These are phyloP conservation scores for Whitmania pigra DNA, from an alignment of 1,140 invertebrate genomes.

Conservation along the genomic window DNA sequence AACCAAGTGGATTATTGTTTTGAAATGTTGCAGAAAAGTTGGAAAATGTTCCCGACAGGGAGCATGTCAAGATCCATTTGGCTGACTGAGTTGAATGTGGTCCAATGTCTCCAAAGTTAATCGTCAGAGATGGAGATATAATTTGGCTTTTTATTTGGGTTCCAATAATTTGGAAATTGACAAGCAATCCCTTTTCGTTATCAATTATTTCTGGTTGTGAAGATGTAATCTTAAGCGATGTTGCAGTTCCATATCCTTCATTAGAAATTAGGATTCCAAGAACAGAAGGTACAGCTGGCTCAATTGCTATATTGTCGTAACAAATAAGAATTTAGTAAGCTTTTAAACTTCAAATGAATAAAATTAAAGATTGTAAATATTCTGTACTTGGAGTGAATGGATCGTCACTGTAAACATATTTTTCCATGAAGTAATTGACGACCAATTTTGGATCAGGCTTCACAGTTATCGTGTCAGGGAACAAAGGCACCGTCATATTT, in stretches of 20 bases:
- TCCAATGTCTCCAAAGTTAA: constrained; percentile 29
- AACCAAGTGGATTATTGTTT: constrained; percentile 30
- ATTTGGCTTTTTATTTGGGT: constrained; percentile 26
- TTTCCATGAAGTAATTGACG: constrained; percentile 28
- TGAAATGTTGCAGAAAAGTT: constrained; percentile 31
- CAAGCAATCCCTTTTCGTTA: constrained; percentile 30
- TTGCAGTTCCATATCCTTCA: constrained; percentile 27
- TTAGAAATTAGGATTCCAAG: constrained; percentile 29
- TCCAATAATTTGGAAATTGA: constrained; percentile 30
- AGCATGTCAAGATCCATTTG: constrained; percentile 28
- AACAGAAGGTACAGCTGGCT: constrained; percentile 28
- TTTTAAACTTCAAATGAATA: neutral
- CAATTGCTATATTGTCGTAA: constrained; percentile 5
- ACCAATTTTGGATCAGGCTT: constrained; percentile 29
- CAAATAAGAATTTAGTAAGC: neutral
- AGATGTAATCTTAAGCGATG: constrained; percentile 29
- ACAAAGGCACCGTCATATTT: constrained; percentile 26
- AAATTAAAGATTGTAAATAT: neutral
- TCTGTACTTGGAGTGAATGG: constrained; percentile 26
- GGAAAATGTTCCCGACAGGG: constrained; percentile 28
- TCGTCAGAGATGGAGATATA: constrained; percentile 26
- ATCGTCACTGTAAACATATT: constrained; percentile 28
- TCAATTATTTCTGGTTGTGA: constrained; percentile 32
- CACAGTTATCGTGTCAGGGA: constrained; percentile 28
- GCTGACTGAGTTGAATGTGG: constrained; percentile 28